phyloP scores from a whole-genome alignment of 2,113 vertebrate genomes.

The Neolamprologus caudopunctatus region DNA sequence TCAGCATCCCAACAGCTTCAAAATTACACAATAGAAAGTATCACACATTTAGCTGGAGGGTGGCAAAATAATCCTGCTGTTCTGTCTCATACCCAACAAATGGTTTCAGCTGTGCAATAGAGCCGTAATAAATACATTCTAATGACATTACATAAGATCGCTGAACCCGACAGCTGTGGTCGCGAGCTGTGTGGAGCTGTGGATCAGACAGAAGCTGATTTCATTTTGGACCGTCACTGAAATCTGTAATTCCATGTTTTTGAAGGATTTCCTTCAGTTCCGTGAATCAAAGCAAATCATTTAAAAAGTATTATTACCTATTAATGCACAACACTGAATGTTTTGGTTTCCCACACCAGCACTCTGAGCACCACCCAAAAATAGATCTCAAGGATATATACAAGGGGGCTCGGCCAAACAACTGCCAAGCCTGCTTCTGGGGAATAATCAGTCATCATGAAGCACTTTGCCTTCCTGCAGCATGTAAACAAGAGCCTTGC shows the following conservation, averaged over 20 bases:
- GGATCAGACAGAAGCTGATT: constrained; percentile 37
- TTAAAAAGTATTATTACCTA: neutral
- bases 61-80: neutral
- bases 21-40: neutral
- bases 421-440: neutral
- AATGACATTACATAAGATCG: constrained; percentile 59
- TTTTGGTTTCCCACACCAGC: neutral
- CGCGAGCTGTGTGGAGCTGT: neutral
- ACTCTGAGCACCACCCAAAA: neutral
- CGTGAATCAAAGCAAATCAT: neutral
- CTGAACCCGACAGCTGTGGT: constrained; percentile 40
- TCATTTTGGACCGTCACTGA: neutral
- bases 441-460: constrained; percentile 14
- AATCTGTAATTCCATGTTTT: constrained; percentile 27
- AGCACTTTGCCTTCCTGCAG: constrained; percentile 30
- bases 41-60: neutral
- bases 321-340: neutral
- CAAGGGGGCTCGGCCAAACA: neutral
- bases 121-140: constrained; percentile 53
- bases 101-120: constrained; percentile 35
- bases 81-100: neutral
- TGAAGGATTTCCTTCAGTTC: constrained; percentile 38
- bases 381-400: constrained; percentile 16
- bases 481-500: neutral
- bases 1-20: neutral